Percentiles rank a stretch among this genome's conserved stretches.
These are phyloP conservation scores for Ganaspis sp. DNA, from an alignment of 1,140 invertebrate species.

Conservation along the genomic window DNA sequence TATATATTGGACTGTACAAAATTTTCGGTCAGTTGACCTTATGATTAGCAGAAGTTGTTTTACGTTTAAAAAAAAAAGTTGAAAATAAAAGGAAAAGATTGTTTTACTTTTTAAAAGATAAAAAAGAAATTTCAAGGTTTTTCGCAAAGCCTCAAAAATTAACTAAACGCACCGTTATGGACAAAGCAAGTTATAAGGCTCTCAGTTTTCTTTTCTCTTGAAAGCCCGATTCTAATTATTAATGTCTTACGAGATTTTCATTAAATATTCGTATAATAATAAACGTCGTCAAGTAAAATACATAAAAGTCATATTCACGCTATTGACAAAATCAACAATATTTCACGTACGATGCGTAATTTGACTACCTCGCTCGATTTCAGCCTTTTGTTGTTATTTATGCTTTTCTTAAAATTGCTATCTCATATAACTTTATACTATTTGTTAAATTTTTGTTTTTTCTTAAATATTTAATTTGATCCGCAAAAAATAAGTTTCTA, in stretches of 20 bases:
- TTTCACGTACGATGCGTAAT: background rate
- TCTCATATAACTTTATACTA: background rate
- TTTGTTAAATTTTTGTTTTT: background rate
- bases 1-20: slow-evolving; percentile 64
- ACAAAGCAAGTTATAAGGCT: background rate
- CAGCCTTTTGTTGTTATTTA: background rate
- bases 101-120: no score
- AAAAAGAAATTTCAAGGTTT: slow-evolving; percentile 10
- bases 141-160: slow-evolving; percentile 8
- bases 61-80: slow-evolving; percentile 52
- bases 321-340: background rate
- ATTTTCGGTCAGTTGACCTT: slow-evolving; percentile 40
- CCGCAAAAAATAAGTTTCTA: no score
- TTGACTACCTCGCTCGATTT: background rate
- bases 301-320: background rate
- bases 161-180: slow-evolving; percentile 43
- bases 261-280: background rate
- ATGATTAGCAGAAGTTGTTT: slow-evolving; percentile 49
- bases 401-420: background rate
- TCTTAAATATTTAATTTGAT: no score
- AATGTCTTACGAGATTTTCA: background rate
- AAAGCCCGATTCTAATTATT: background rate
- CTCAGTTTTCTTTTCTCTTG: background rate
- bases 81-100: slow-evolving; percentile 38
- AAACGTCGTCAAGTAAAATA: background rate